A percentile compares a stretch with the other conserved stretches of the same genome.
phyloP scores from a whole-genome alignment of 2,797 vertebrate species.

The Galaxias olidus region DNA sequence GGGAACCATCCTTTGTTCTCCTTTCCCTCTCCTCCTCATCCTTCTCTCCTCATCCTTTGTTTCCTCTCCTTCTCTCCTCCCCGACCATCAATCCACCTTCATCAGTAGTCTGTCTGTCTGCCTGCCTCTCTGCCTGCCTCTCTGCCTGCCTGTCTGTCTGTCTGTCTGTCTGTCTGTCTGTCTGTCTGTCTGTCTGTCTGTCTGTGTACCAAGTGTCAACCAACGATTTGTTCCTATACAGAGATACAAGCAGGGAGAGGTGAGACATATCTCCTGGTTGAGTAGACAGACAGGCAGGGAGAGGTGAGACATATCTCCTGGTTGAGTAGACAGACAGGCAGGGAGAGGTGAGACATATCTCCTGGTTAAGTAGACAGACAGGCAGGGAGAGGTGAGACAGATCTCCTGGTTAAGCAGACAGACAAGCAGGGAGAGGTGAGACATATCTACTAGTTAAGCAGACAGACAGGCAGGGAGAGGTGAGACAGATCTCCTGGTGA shows the following conservation, averaged over 20 bases:
- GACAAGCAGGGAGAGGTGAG: background rate
- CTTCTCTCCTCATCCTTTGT: background rate
- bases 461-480: background rate
- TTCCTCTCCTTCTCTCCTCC: background rate
- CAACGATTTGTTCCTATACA: background rate
- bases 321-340: background rate
- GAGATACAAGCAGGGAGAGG: background rate
- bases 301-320: too few species aligned
- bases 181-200: constrained; percentile 3
- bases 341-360: background rate
- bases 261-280: background rate
- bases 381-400: background rate
- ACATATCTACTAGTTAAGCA: background rate
- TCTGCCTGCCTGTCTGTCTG: background rate
- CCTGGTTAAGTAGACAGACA: background rate
- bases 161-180: background rate
- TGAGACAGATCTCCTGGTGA: too few species aligned
- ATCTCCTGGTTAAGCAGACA: background rate
- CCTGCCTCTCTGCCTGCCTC: background rate
- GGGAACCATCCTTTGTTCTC: background rate
- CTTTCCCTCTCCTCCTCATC: background rate
- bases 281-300: background rate
- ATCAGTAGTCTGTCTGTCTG: background rate
- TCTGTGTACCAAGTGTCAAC: background rate
- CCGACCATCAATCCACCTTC: too few species aligned